These are phyloP conservation scores for Periphyllus acericola DNA, from an alignment of 2,888 invertebrate species.

Conservation along the genomic window DNA sequence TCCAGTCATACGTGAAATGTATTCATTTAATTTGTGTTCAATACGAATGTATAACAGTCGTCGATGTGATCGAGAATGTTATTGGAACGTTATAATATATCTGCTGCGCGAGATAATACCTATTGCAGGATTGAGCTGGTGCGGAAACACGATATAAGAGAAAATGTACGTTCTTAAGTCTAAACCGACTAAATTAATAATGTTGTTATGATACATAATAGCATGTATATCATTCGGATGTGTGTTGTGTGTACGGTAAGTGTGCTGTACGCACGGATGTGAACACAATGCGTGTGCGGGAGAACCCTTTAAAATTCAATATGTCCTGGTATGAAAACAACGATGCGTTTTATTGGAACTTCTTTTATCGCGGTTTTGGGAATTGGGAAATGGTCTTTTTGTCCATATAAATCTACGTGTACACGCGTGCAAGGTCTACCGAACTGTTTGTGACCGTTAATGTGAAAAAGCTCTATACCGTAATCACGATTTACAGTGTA, in stretches of 20 bases:
- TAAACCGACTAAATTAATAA: not conserved
- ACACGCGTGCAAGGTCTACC: no score
- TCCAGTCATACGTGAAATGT: not conserved
- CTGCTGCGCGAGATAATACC: not conserved
- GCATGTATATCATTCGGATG: no score
- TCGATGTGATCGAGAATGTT: not conserved
- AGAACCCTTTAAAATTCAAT: not conserved
- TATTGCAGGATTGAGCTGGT: not conserved
- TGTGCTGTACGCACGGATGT: not conserved
- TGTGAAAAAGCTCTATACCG: no score
- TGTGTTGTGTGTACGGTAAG: no score
- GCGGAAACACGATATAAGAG: not conserved
- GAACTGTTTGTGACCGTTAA: no score
- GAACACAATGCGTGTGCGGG: not conserved
- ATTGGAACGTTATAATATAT: not conserved
- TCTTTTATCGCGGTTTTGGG: not conserved
- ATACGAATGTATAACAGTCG: not conserved
- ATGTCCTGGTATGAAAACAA: not conserved
- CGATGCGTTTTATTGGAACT: not conserved
- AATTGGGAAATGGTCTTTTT: not conserved
- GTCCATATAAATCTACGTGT: no score
- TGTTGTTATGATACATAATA: not conserved
- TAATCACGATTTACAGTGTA: no score
- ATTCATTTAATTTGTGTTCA: not conserved
- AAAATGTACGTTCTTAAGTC: no score